phyloP scores from a whole-genome alignment of 2,888 invertebrate genomes.

The Rhopalosiphum nymphaeae region DNA sequence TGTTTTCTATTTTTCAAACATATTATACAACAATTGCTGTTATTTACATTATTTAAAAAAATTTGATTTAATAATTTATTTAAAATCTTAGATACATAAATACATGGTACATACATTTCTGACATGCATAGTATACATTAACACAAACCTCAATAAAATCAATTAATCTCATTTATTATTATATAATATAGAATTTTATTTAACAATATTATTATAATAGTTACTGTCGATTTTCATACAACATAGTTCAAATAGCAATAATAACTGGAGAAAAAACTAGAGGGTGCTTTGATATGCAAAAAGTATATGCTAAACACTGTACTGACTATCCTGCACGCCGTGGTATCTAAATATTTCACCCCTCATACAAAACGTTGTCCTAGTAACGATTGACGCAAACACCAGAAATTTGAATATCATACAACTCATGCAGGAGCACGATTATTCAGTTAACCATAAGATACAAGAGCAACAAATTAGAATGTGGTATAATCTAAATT shows the following conservation, averaged over 20 bases:
- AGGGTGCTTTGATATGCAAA: background rate
- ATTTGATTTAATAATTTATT: too few relatives aligned
- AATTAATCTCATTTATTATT: too few relatives aligned
- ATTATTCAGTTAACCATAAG: background rate
- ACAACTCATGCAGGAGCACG: background rate
- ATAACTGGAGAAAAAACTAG: background rate
- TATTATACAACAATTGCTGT: too few relatives aligned
- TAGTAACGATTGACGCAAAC: constrained; percentile 46
- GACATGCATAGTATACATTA: too few relatives aligned
- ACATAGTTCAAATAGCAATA: background rate
- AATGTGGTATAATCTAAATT: background rate
- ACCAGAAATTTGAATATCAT: constrained; percentile 38
- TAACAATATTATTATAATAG: too few relatives aligned
- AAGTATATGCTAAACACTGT: background rate
- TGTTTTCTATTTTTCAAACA: too few relatives aligned
- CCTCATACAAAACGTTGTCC: constrained; percentile 8
- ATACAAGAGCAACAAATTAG: background rate
- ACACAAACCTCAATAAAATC: too few relatives aligned
- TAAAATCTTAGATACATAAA: too few relatives aligned
- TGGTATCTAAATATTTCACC: background rate
- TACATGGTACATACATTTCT: too few relatives aligned
- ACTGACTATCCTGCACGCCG: background rate
- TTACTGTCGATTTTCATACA: too few relatives aligned
- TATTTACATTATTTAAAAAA: too few relatives aligned
- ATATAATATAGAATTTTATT: too few relatives aligned